A percentile compares a stretch with the other conserved stretches of the same genome.
phyloP scores from a whole-genome alignment of 1,140 invertebrate genomes.

The Belonocnema kinseyi region DNA sequence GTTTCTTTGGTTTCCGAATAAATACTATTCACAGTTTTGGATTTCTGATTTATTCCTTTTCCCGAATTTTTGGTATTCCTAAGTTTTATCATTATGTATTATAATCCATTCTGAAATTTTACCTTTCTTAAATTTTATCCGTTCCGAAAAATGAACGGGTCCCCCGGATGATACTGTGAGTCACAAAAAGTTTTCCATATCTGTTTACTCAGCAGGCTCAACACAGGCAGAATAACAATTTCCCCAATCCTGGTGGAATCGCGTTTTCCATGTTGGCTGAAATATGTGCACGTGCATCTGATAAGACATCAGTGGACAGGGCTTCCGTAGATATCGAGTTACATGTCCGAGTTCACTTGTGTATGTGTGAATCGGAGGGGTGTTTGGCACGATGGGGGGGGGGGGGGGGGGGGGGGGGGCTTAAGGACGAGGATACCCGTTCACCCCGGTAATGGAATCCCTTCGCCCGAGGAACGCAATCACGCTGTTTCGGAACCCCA shows the following conservation, averaged over 20 bases:
- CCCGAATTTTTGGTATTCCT: too few species aligned
- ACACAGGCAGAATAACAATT: not conserved
- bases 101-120: too few species aligned
- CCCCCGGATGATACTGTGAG: too few species aligned
- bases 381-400: slow-evolving; percentile 24
- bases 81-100: too few species aligned
- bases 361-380: slow-evolving; percentile 45
- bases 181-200: not conserved
- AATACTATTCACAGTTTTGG: too few species aligned
- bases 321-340: slow-evolving; percentile 45
- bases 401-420: slow-evolving; percentile 40
- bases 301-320: slow-evolving; percentile 47
- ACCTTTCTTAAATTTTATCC: too few species aligned
- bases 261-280: slow-evolving; percentile 40
- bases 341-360: slow-evolving; percentile 46
- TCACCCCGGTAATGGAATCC: slow-evolving; percentile 72
- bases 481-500: slow-evolving; percentile 74
- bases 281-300: slow-evolving; percentile 42
- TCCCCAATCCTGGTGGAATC: slow-evolving; percentile 27
- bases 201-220: slow-evolving; percentile 12
- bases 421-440: slow-evolving; percentile 56
- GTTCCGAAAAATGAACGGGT: too few species aligned
- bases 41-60: too few species aligned
- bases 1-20: too few species aligned
- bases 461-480: slow-evolving; percentile 72